Percentiles rank a stretch among this genome's conserved stretches.
Conservation (phyloP, 1,140 invertebrate species). For the Lordiphosa mommai region DNA sequence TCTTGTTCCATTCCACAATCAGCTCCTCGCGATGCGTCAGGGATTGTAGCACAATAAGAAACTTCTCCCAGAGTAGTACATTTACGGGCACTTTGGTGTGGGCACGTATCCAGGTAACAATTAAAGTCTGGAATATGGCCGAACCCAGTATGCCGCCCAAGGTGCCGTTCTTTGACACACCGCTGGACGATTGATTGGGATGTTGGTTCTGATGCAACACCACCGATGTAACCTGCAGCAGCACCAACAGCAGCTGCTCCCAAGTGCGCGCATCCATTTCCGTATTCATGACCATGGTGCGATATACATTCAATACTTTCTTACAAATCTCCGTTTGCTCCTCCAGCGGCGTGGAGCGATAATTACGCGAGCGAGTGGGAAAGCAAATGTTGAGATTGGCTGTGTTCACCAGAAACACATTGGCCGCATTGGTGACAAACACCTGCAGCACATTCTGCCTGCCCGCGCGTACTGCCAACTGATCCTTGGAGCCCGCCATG, state of each 20-base stretch:
- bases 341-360: constrained; percentile 83
- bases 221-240: constrained; percentile 95
- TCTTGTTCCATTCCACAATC: constrained; percentile 99
- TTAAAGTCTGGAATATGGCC: constrained; percentile 96
- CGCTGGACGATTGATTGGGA: background rate
- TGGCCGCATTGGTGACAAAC: constrained; percentile 96
- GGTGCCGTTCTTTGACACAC: constrained; percentile 52
- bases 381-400: constrained; percentile 80
- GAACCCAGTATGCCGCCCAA: constrained; percentile 87
- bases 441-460: constrained; percentile 94
- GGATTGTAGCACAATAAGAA: constrained; percentile 91
- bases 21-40: constrained; percentile 97
- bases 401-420: constrained; percentile 93
- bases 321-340: constrained; percentile 98
- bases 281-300: constrained; percentile 98
- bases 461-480: constrained; percentile 88
- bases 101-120: constrained; percentile 99
- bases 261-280: constrained; percentile 95
- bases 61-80: constrained; percentile 95
- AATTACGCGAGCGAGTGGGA: constrained; percentile 75
- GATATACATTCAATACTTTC: constrained; percentile 96
- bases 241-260: constrained; percentile 92
- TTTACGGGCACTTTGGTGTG: constrained; percentile 96
- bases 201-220: constrained; percentile 89
- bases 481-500: constrained; percentile 85